A percentile compares a stretch with the other conserved stretches of the same genome.
These are phyloP conservation scores for Drosophila neoperkinsi DNA, from an alignment of 2,888 invertebrate genomes.

Conservation along the genomic window DNA sequence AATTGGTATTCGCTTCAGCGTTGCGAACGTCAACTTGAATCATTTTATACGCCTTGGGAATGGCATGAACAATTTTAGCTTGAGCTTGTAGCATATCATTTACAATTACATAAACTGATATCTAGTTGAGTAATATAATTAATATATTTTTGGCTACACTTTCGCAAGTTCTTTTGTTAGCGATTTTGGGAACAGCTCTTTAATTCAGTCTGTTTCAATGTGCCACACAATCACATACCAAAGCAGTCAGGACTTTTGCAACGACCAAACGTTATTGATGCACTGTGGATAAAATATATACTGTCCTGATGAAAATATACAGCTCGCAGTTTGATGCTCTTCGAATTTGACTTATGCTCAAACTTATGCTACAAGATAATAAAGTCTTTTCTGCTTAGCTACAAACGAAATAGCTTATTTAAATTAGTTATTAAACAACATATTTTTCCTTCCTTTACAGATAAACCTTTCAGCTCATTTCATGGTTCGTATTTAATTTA, in stretches of 20 bases:
- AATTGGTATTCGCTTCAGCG: background rate
- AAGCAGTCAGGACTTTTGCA: slow-evolving; percentile 39
- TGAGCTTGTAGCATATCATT: background rate
- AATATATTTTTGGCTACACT: background rate
- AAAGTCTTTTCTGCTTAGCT: rapidly evolving
- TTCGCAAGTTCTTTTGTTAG: background rate
- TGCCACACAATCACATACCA: slow-evolving; percentile 10
- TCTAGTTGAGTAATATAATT: background rate
- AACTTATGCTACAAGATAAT: too few relatives aligned
- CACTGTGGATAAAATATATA: slow-evolving; percentile 2
- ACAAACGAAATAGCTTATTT: background rate
- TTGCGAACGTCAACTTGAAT: background rate
- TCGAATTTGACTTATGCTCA: background rate
- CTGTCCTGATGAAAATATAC: background rate
- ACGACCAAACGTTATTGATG: background rate
- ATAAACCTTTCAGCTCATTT: too few relatives aligned
- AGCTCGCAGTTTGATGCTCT: background rate
- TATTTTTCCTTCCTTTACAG: background rate
- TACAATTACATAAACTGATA: too few relatives aligned
- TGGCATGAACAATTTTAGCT: background rate
- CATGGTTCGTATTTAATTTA: too few relatives aligned
- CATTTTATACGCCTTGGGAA: background rate
- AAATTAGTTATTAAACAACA: background rate
- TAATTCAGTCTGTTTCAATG: slow-evolving; percentile 1
- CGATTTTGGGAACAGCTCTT: slow-evolving; percentile 17